Conservation (phyloP, 2,797 vertebrate species). For the Catharus ustulatus region DNA sequence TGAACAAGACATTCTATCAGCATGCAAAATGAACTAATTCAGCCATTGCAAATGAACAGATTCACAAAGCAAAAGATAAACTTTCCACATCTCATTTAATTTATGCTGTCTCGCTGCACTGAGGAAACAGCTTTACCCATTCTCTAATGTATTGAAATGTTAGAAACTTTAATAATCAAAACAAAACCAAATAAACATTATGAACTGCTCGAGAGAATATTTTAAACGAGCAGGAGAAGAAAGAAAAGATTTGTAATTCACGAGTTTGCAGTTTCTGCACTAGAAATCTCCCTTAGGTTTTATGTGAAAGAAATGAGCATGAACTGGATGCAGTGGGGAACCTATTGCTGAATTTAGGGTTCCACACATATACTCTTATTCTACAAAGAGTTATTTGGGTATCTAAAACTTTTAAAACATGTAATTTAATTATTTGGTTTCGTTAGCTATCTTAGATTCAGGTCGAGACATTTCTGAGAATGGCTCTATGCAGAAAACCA, state of each 20-base stretch:
- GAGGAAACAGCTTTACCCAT: constrained; percentile 38
- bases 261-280: neutral
- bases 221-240: constrained; percentile 27
- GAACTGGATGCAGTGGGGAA: neutral
- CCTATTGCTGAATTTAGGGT: neutral
- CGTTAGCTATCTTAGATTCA: neutral
- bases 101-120: constrained; percentile 47
- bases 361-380: neutral
- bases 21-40: constrained; percentile 50
- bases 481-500: neutral
- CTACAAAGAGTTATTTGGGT: neutral
- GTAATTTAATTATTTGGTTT: neutral
- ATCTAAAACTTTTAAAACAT: neutral
- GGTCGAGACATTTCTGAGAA: neutral
- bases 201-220: constrained; percentile 50
- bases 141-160: constrained; percentile 42
- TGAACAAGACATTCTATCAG: constrained; percentile 41
- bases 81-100: constrained; percentile 63
- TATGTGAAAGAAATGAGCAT: neutral
- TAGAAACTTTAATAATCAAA: constrained; percentile 55
- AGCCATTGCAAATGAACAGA: constrained; percentile 42
- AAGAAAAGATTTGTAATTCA: constrained; percentile 6
- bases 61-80: constrained; percentile 45
- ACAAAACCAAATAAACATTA: constrained; percentile 44
- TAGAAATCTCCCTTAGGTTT: neutral